Evolutionary conservation across 2,888 invertebrate genomes (phyloP), one percentile per base, ranked within the genome.

Genomic region (Cistogaster globosa): DNA sequence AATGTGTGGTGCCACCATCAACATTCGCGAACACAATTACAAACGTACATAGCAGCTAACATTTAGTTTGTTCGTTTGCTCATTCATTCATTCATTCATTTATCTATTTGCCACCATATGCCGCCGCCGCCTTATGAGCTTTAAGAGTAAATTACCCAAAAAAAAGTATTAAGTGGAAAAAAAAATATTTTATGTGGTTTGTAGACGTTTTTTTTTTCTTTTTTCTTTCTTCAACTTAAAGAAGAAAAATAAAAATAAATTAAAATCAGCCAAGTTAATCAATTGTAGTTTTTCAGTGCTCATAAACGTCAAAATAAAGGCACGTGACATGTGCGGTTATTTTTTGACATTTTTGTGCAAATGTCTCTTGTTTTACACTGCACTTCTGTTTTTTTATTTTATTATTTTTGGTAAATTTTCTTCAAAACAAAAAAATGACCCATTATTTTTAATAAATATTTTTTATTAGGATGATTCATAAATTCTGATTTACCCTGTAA

Each of bases 271-370:
- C 78, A 75, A 85, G 85, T 85, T 85, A 85, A 85, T 85, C 82
- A 85, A 85, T 79, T 82, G 82, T 79, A 85, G 82, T 82, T 85
- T 82, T 85, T 85, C 78, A 78, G 69, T 79, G 78, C 82, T 85
- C 85, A 85, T 85, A 85, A 85, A 85, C 85, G 85, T 85, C 82
- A 85, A 85, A 82, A 82, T 85, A 78, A 81, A 79, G 82, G 85
- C 85, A 85, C 85, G 85, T 85, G 85, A 85, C 85, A 82, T 78
- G 82, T 83, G 83, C 75, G 83, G 79, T 68, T 69, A 74, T 69
- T 69, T 75, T 74, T 74, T 68, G 58, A 71, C 77, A 71, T 68
- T 69, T 74, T 79, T 77, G 60, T 71, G 76, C 83, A 72, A 65
- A 69, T 76, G 72, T 63, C 77, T 78, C 74, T 77, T 69, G 83